phyloP scores from a whole-genome alignment of 2,888 invertebrate species.

The Emmelina monodactyla region DNA sequence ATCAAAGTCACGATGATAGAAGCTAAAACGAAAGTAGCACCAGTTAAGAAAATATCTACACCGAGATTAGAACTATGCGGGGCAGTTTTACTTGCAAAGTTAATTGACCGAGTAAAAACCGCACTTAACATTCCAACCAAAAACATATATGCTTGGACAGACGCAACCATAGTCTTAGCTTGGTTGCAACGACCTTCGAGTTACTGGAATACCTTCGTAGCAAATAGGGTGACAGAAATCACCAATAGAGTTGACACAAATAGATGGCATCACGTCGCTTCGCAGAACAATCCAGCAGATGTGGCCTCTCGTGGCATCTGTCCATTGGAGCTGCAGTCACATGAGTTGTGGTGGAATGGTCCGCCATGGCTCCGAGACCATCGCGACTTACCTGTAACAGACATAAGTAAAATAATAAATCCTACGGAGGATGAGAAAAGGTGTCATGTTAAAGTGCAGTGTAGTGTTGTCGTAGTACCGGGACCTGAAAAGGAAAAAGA shows the following conservation, averaged over 20 bases:
- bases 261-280: slow-evolving; percentile 7
- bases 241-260: slow-evolving; percentile 2
- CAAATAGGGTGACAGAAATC: slow-evolving; percentile 11
- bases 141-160: slow-evolving; percentile 13
- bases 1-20: slow-evolving; percentile 4
- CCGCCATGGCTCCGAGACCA: slow-evolving; percentile 5
- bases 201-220: slow-evolving; percentile 12
- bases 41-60: slow-evolving; percentile 11
- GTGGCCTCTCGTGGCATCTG: slow-evolving; percentile 4
- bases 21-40: slow-evolving; percentile 11
- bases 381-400: background rate
- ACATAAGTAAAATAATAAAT: background rate
- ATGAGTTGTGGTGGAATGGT: slow-evolving; percentile 9
- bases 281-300: slow-evolving; percentile 9
- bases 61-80: slow-evolving; percentile 13
- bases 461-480: background rate
- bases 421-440: background rate
- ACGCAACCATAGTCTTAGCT: slow-evolving; percentile 12
- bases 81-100: slow-evolving; percentile 10
- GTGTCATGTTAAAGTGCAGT: background rate
- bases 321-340: background rate
- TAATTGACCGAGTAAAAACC: slow-evolving; percentile 6
- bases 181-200: slow-evolving; percentile 10
- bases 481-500: background rate
- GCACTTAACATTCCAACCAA: slow-evolving; percentile 7